phyloP scores from a whole-genome alignment of 2,113 vertebrate genomes.

The Dermatemys mawii region DNA sequence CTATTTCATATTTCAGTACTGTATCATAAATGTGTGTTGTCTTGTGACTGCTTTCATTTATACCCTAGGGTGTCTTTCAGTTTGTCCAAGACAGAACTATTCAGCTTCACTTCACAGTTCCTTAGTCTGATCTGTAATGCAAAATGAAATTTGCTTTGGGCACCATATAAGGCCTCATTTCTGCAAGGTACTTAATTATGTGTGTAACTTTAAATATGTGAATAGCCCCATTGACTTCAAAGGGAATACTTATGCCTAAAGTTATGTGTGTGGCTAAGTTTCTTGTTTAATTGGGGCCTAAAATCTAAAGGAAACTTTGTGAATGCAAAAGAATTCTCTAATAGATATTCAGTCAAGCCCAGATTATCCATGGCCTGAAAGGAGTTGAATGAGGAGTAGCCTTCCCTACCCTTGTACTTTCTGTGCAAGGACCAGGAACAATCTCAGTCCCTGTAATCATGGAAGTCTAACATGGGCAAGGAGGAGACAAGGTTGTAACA shows the following conservation, averaged over 20 bases:
- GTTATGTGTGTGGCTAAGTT: background rate
- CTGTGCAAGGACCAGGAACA: background rate
- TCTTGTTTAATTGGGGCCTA: background rate
- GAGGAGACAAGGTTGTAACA: background rate
- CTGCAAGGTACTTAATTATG: background rate
- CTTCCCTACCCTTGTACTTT: background rate
- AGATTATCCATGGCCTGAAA: background rate
- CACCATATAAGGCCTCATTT: background rate
- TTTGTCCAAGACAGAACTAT: background rate
- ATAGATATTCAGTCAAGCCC: background rate
- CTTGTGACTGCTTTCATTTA: background rate
- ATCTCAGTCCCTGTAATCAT: background rate
- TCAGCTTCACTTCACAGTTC: background rate
- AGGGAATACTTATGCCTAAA: accelerated
- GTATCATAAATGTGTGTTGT: background rate
- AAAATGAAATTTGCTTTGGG: background rate
- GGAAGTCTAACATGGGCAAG: background rate
- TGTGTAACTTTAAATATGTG: background rate
- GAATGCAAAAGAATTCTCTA: background rate
- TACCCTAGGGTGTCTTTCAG: background rate
- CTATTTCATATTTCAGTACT: background rate
- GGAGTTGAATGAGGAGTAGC: background rate
- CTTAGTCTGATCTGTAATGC: background rate
- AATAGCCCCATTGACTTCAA: background rate
- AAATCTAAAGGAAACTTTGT: background rate